Conservation (phyloP, 2,888 invertebrate genomes). For the Julus scanicus region DNA sequence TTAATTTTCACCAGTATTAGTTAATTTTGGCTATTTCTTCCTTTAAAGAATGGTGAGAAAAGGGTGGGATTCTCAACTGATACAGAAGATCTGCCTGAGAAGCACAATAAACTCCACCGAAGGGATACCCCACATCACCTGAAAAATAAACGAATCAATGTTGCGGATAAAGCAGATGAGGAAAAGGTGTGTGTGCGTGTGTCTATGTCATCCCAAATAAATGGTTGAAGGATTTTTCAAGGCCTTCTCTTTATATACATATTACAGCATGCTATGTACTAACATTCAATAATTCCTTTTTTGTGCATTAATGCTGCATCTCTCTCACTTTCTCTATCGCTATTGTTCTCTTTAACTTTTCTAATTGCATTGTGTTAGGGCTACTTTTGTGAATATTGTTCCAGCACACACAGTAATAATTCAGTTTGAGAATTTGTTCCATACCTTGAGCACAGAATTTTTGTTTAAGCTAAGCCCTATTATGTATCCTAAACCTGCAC, state of each 20-base stretch:
- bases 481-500: background rate
- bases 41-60: constrained; percentile 58
- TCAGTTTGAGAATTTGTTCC: background rate
- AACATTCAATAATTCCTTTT: background rate
- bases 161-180: constrained; percentile 72
- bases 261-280: background rate
- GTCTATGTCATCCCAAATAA: background rate
- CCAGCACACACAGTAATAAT: background rate
- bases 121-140: constrained; percentile 99
- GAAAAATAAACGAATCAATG: constrained; percentile 94
- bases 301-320: background rate
- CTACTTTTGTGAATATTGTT: constrained; percentile 1
- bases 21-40: constrained; percentile 42
- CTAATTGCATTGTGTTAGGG: background rate
- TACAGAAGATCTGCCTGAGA: constrained; percentile 64
- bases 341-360: background rate
- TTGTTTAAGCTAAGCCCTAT: background rate
- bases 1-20: constrained; percentile 14
- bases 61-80: constrained; percentile 60
- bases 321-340: background rate
- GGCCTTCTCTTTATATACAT: background rate
- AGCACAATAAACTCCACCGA: constrained; percentile 79
- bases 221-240: background rate
- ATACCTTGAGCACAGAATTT: background rate
- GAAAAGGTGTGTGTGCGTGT: constrained; percentile 70